Evolutionary conservation across 2,888 invertebrate genomes (phyloP), one percentile per base, ranked within the genome.

Genomic region (Bursaphelenchus okinawaensis): DNA sequence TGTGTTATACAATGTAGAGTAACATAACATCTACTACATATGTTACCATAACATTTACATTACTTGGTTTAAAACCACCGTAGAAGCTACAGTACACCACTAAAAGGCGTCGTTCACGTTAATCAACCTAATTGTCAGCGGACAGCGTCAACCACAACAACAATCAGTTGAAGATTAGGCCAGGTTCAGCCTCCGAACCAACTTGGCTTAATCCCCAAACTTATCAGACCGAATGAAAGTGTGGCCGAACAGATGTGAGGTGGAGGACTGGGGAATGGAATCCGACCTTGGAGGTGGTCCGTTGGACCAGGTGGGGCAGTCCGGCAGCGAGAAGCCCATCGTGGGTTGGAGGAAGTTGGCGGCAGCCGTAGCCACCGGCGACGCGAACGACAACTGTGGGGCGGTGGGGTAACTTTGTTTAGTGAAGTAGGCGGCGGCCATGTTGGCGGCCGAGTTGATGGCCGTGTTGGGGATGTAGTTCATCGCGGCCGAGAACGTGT

Each of bases 371-470:
- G 29, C 51, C 7, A 61, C 59, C 7, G 71, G 71, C 16, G 57
- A 68, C 8, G 69, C 59, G 26, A 65, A 63, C 9, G 70, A 56
- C 8, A 29, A 29, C 7, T 28, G 29, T n/a, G 64, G 70, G 9
- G 62, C 26, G 0, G 70, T 55, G 26, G 50, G 58, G 26, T 69
- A 68, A 24, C 61, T 52, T 19, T 52, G 55, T n/a, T 55, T 65
- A 28, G 55, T 66, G 26, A 56, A 55, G 22, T 68, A 67, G 51
- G 51, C 71, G 27, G 40, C 52, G 9, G 67, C 67, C 71, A 72
- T 72, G 24, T 72, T 70, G 7, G 69, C 71, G 6, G 70, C 71
- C 23, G 68, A 29, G 26, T 69, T 66, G 63, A 69, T 66, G 4
- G 60, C 69, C 19, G 64, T 52, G 52, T 61, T 66, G 12, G 66